A percentile compares a stretch with the other conserved stretches of the same genome.
These are phyloP conservation scores for Stratiomys singularior DNA, from an alignment of 2,888 invertebrate genomes.

Conservation along the genomic window DNA sequence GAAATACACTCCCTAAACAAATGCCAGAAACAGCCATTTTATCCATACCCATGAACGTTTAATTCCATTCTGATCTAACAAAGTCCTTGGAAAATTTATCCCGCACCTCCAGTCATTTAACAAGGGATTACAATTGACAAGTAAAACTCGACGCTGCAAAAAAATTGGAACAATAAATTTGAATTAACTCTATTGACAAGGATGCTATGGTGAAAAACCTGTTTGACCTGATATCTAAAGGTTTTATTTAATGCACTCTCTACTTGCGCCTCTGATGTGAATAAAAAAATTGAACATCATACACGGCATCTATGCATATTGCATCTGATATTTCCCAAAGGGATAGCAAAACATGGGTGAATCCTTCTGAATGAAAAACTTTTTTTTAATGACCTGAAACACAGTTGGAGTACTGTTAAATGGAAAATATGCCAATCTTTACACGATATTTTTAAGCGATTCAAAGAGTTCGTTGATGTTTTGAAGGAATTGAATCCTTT, in stretches of 20 bases:
- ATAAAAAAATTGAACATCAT: background rate
- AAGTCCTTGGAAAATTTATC: no score
- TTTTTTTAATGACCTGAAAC: background rate
- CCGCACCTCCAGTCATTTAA: background rate
- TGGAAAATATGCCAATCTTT: background rate
- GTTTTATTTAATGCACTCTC: background rate
- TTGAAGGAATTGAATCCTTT: no score
- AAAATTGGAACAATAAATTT: background rate
- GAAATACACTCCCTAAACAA: no score
- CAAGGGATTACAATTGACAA: background rate
- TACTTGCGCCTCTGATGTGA: background rate
- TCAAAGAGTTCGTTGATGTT: no score
- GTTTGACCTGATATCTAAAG: background rate
- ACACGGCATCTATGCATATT: background rate
- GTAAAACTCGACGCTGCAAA: background rate
- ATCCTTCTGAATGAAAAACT: background rate
- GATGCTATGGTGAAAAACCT: background rate
- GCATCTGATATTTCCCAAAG: conserved; percentile 9
- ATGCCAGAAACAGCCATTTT: no score
- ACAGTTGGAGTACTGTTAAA: background rate
- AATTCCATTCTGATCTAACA: no score
- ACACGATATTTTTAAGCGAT: no score
- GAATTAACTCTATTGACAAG: background rate
- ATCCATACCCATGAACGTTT: no score
- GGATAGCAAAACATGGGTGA: background rate